Evolutionary conservation across 2,797 vertebrate genomes (phyloP), one percentile per base, ranked within the genome.

Genomic region (Aphelocoma californica): DNA sequence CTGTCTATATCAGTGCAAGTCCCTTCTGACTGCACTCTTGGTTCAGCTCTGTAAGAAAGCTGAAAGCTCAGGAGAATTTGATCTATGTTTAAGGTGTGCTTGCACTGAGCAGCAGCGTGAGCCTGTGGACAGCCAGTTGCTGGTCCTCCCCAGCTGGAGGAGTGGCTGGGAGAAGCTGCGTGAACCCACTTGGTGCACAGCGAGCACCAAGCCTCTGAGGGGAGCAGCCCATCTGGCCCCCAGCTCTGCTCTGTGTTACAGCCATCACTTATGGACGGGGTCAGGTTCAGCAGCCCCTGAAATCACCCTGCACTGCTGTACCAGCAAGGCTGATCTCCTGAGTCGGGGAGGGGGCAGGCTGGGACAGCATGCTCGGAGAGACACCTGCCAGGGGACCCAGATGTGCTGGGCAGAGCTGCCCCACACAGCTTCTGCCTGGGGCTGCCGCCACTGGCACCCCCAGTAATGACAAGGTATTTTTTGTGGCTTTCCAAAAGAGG

Each of bases 211-310:
- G 47, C 32, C 58, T 83, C 75, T 56, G 56, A 90, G 83, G 53
- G 75, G 85, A 42, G 65, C 57, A 51, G 80, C 56, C 84, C 1
- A 0, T 80, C 62, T 90, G 73, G 42, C 80, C 70, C 86, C 56
- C 45, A 42, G 57, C 53, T 77, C 69, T 61, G 61, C 71, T 89
- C 25, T n/a, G 36, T 62, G 66, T 62, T 80, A 53, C 45, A 70
- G 64, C 71, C 74, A 24, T n/a, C 0, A 0, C 78, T 81, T 38
- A 54, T 0, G 0, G 58, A 54, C 0, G 0, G 51, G 51, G 32
- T 80, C 2, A 21, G 57, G 77, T 71, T 88, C 88, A 90, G 60
- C 91, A 88, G 73, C 77, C 85, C 70, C 71, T 86, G 86, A 70
- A 86, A 57, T 45, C 71, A 64, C 74, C 82, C 90, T 92, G 38